phyloP scores from a whole-genome alignment of 1,140 invertebrate genomes.

The Sweltsa coloradensis region DNA sequence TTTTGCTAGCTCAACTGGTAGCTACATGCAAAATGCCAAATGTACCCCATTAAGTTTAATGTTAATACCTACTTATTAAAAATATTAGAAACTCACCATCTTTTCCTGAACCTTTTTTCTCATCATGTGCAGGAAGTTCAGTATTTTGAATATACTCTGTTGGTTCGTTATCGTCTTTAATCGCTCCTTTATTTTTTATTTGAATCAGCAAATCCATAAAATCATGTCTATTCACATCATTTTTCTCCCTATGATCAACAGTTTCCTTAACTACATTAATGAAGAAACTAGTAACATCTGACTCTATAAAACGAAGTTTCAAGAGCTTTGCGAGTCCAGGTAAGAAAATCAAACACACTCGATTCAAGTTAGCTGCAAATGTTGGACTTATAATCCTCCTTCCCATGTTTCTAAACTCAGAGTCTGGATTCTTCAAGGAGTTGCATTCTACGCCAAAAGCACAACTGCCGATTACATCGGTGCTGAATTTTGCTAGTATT shows the following conservation, averaged over 20 bases:
- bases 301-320: neutral
- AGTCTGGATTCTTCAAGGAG: conserved; percentile 32
- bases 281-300: conserved; percentile 25
- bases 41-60: too few relatives aligned
- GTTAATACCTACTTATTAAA: too few relatives aligned
- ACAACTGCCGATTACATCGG: conserved; percentile 40
- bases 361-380: neutral
- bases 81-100: too few relatives aligned
- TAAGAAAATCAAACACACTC: neutral
- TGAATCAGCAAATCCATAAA: conserved; percentile 30
- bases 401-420: conserved; percentile 36
- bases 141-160: too few relatives aligned
- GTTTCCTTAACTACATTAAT: conserved; percentile 25
- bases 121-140: too few relatives aligned
- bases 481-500: conserved; percentile 30
- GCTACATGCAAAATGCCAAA: too few relatives aligned
- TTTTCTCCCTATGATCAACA: conserved; percentile 27
- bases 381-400: conserved; percentile 23
- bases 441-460: conserved; percentile 42
- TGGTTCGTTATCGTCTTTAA: conserved; percentile 8
- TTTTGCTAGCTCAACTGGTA: too few relatives aligned
- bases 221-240: conserved; percentile 27
- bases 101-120: too few relatives aligned
- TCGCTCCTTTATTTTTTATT: conserved; percentile 17
- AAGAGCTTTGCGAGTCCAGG: neutral